Base-by-base conservation (phyloP, 2,888 invertebrate genomes). In the Phania funesta region DNA sequence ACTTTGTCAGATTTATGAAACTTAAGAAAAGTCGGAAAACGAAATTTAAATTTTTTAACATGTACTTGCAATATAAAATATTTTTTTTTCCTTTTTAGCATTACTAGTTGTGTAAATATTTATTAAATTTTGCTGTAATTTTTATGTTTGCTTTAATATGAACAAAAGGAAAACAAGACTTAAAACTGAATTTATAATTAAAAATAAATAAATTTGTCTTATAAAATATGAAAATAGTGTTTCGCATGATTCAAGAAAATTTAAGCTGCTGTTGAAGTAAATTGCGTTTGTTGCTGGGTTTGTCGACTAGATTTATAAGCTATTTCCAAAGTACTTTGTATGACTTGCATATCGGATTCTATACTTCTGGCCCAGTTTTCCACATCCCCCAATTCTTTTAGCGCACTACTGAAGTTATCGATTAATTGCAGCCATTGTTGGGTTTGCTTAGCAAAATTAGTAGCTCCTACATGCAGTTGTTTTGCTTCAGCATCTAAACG, bases 291-390 rank as follows among this genome's bases (percentile, higher is more conserved):
- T 38, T 77, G 82, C 11, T 87, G 74, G 0, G 84, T 76, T 62
- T 93, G 92, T 74, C 92, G 90, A 0, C 94, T 93, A 26, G 92
- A 95, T 93, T 96, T 97, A 90, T 99, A 98, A 9, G 98, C 98
- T 90, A 96, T 95, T 92, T 99, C 98, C 83, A 99, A 92, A 20
- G 98, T 97, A 85, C 95, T 95, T 7, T 97, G 95, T 84, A 99
- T 95, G 2, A 96, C 95, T 88, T 96, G 94, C 95, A 99, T 97
- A 90, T 99, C 99, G 80, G 95, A 95, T 91, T 99, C 99, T 86
- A 99, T 99, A 85, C 97, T 98, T 84, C 96, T 94, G 0, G 99
- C 97, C 99, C 99, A 99, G 90, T 98, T 99, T 90, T 99, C 98
- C 0, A 99, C 98, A 92, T 99, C 99, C 0, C 99, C 99, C 70